These are phyloP conservation scores for Oedothorax gibbosus DNA, from an alignment of 1,140 invertebrate species.

Conservation along the genomic window DNA sequence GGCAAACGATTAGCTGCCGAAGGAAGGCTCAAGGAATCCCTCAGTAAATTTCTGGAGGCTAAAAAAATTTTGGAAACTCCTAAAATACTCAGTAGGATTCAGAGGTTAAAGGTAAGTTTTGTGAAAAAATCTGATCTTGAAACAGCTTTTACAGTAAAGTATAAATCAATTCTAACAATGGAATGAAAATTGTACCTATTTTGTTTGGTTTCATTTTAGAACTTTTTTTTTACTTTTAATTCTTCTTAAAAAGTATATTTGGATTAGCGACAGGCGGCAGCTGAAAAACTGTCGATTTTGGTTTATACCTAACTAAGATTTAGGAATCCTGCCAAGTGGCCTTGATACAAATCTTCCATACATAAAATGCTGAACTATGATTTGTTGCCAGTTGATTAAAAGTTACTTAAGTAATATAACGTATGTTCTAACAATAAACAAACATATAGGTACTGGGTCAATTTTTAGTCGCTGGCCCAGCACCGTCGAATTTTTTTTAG, in stretches of 20 bases:
- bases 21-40: slow-evolving; percentile 45
- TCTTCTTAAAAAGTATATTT: neutral
- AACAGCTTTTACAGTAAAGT: neutral
- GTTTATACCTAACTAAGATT: too few species aligned
- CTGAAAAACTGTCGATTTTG: neutral
- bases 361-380: too few species aligned
- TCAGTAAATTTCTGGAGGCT: slow-evolving; percentile 31
- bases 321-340: too few species aligned
- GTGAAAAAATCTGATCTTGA: neutral
- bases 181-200: too few species aligned
- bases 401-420: too few species aligned
- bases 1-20: slow-evolving; percentile 45
- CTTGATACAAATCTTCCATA: too few species aligned
- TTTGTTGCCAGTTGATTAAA: too few species aligned
- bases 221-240: neutral
- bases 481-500: too few species aligned
- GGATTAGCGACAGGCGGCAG: neutral
- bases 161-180: too few species aligned
- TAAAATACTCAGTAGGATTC: slow-evolving; percentile 38
- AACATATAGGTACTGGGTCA: too few species aligned
- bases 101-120: slow-evolving; percentile 48
- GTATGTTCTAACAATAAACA: too few species aligned
- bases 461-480: too few species aligned
- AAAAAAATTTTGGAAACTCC: slow-evolving; percentile 32
- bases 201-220: neutral